Percentiles rank a stretch among this genome's conserved stretches.
Conservation (phyloP, 2,113 vertebrate genomes). For the Nerophis ophidion region DNA sequence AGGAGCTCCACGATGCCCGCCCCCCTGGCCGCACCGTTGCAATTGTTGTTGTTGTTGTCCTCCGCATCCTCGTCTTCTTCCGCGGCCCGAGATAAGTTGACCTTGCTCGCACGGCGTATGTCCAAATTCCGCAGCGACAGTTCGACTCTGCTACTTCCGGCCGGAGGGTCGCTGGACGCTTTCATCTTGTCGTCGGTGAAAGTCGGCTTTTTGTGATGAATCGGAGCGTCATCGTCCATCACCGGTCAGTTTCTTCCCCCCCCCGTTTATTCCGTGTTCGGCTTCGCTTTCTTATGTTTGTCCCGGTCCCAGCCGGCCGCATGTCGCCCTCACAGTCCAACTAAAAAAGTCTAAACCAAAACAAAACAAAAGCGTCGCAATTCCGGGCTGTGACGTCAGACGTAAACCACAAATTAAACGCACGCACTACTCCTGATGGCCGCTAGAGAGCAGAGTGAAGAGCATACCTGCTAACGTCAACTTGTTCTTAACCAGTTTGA, state of each 20-base stretch:
- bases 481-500: neutral
- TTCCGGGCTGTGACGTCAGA: slow-evolving; percentile 75
- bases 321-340: neutral
- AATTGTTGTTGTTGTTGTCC: slow-evolving; percentile 59
- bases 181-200: slow-evolving; percentile 45
- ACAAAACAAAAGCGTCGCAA: slow-evolving; percentile 63
- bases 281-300: slow-evolving; percentile 20
- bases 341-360: slow-evolving; percentile 49
- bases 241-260: slow-evolving; percentile 65
- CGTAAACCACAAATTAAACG: slow-evolving; percentile 56
- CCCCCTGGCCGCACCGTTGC: slow-evolving; percentile 52
- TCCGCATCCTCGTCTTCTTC: slow-evolving; percentile 47
- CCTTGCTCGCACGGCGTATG: slow-evolving; percentile 32
- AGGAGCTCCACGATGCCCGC: slow-evolving; percentile 60
- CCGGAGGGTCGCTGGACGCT: slow-evolving; percentile 47
- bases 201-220: slow-evolving; percentile 61
- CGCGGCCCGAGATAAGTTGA: slow-evolving; percentile 31
- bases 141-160: slow-evolving; percentile 53
- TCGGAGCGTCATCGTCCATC: slow-evolving; percentile 82
- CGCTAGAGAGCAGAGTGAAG: too few species aligned
- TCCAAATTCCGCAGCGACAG: slow-evolving; percentile 43
- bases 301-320: neutral
- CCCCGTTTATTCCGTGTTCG: slow-evolving; percentile 55
- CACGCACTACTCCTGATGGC: too few species aligned
- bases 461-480: neutral